A percentile compares a stretch with the other conserved stretches of the same genome.
Conservation (phyloP, 2,113 vertebrate genomes). For the Macrotis lagotis region DNA sequence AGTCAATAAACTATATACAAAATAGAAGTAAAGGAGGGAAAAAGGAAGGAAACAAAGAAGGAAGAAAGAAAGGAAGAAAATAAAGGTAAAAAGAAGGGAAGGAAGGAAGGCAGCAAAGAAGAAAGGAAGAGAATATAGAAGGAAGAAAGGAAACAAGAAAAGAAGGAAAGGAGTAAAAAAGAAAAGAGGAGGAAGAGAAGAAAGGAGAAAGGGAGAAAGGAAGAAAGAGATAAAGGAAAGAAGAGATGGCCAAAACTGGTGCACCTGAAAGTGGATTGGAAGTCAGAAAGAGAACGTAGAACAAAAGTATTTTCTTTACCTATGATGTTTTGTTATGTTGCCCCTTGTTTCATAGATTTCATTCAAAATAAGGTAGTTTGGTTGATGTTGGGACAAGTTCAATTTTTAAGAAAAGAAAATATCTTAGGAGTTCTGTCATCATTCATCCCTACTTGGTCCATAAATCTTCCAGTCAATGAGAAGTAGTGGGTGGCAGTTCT, state of each 20-base stretch:
- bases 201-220: no score
- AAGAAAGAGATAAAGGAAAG: no score
- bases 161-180: not conserved
- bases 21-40: not conserved
- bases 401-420: not conserved
- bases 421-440: not conserved
- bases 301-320: not conserved
- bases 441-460: not conserved
- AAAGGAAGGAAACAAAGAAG: not conserved
- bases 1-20: not conserved
- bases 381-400: not conserved
- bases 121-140: not conserved
- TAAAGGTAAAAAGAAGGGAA: not conserved
- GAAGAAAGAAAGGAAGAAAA: no score
- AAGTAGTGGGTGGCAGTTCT: not conserved
- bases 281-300: not conserved
- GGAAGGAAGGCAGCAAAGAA: not conserved
- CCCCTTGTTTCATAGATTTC: not conserved
- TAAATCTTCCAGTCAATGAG: not conserved
- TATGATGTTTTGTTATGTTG: not conserved
- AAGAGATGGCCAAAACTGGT: not conserved
- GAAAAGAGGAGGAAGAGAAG: no score
- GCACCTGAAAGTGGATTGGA: not conserved
- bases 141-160: fast-evolving
- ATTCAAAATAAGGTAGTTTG: not conserved